These are phyloP conservation scores for Ciconia maguari DNA, from an alignment of 2,113 vertebrate genomes.

Conservation along the genomic window DNA sequence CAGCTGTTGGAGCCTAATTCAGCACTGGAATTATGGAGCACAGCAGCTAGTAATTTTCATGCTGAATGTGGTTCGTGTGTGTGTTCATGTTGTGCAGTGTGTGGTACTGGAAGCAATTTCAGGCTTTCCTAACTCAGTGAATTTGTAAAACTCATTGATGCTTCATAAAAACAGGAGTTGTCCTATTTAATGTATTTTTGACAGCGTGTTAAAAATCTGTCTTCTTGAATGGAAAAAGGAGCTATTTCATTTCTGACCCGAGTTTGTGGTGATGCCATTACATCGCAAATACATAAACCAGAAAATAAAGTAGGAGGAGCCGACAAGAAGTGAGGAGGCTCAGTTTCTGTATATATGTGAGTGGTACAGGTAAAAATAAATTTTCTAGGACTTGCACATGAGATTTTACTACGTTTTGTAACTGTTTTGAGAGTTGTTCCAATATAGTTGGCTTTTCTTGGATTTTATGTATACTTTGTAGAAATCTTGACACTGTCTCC, in stretches of 20 bases:
- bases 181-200: slow-evolving; percentile 31
- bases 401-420: neutral
- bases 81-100: slow-evolving; percentile 57
- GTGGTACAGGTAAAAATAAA: neutral
- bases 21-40: slow-evolving; percentile 46
- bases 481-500: neutral
- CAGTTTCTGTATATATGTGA: slow-evolving; percentile 7
- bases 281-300: neutral
- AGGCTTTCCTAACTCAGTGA: slow-evolving; percentile 49
- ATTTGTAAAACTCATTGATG: slow-evolving; percentile 46
- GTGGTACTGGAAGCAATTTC: slow-evolving; percentile 61
- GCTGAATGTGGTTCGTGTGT: slow-evolving; percentile 43
- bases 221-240: slow-evolving; percentile 22
- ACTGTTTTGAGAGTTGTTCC: neutral
- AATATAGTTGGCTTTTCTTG: neutral
- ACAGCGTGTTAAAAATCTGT: neutral
- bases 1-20: slow-evolving; percentile 37
- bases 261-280: neutral
- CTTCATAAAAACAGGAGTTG: slow-evolving; percentile 59
- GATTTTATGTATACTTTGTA: neutral
- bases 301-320: neutral
- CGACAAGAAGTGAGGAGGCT: neutral
- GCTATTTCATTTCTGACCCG: neutral
- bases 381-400: slow-evolving; percentile 14
- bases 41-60: slow-evolving; percentile 43